phyloP scores from a whole-genome alignment of 2,113 vertebrate species.

The Phrynosoma platyrhinos region DNA sequence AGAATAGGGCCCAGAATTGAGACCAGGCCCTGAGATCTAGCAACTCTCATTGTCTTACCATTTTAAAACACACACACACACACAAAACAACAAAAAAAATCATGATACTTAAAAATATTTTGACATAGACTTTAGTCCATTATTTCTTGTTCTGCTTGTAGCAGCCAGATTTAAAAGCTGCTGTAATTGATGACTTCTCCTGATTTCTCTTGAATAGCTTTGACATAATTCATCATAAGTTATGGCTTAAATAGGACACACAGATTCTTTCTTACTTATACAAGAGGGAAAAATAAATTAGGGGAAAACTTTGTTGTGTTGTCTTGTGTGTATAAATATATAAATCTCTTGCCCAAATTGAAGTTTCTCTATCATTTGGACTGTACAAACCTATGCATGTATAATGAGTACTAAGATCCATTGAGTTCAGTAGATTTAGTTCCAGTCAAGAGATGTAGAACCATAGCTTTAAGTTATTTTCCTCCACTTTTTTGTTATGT shows the following conservation, averaged over 20 bases:
- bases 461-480: not conserved
- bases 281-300: not conserved
- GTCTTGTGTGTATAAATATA: not conserved
- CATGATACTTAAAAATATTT: not conserved
- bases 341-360: not conserved
- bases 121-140: not conserved
- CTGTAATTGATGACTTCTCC: not conserved
- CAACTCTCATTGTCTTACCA: too few species aligned
- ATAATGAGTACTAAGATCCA: not conserved
- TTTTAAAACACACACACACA: too few species aligned
- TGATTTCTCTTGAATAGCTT: not conserved
- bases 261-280: not conserved
- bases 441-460: not conserved
- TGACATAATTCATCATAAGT: not conserved
- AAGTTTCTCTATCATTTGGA: conserved; percentile 22
- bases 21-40: too few species aligned
- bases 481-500: not conserved
- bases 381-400: not conserved
- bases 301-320: not conserved
- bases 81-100: not conserved
- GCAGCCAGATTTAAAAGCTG: not conserved
- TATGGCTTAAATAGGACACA: not conserved
- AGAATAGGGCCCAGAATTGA: too few species aligned
- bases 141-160: not conserved
- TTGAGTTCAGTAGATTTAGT: not conserved